These are phyloP conservation scores for Apantesis nais DNA, from an alignment of 2,888 invertebrate species.

Conservation along the genomic window DNA sequence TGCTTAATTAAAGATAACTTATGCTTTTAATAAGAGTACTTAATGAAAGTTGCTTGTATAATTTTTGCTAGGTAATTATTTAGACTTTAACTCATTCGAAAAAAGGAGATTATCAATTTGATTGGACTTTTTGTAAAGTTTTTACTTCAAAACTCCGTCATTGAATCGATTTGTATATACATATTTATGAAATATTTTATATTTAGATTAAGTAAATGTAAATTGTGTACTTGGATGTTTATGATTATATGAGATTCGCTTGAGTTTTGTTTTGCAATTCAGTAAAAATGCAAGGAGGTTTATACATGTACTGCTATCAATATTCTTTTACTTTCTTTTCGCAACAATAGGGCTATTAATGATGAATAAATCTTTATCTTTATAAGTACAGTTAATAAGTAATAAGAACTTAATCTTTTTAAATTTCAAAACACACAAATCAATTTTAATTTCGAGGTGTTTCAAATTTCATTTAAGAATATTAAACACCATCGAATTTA, in stretches of 20 bases:
- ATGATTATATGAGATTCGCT: neutral
- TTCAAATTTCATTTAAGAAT: neutral
- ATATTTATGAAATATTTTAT: conserved; percentile 11
- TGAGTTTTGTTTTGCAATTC: neutral
- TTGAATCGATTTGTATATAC: conserved; percentile 6
- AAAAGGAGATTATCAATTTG: too few species aligned
- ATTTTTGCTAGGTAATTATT: too few species aligned
- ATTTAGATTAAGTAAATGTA: neutral
- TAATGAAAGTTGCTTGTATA: too few species aligned
- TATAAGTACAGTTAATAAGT: neutral
- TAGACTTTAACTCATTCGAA: too few species aligned
- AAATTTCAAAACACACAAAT: neutral
- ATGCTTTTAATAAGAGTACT: too few species aligned
- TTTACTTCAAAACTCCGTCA: too few species aligned
- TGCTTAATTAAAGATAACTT: neutral
- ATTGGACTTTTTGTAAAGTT: too few species aligned
- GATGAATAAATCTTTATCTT: neutral
- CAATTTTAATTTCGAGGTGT: neutral
- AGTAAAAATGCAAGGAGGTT: neutral
- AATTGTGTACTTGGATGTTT: neutral
- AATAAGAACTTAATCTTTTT: neutral
- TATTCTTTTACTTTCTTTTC: neutral
- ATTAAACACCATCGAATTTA: neutral
- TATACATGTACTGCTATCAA: neutral
- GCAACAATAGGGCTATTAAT: neutral